A percentile compares a stretch with the other conserved stretches of the same genome.
Evolutionary conservation across 2,113 vertebrate species (phyloP).

Genomic region (Corythoichthys haematopterus): DNA sequence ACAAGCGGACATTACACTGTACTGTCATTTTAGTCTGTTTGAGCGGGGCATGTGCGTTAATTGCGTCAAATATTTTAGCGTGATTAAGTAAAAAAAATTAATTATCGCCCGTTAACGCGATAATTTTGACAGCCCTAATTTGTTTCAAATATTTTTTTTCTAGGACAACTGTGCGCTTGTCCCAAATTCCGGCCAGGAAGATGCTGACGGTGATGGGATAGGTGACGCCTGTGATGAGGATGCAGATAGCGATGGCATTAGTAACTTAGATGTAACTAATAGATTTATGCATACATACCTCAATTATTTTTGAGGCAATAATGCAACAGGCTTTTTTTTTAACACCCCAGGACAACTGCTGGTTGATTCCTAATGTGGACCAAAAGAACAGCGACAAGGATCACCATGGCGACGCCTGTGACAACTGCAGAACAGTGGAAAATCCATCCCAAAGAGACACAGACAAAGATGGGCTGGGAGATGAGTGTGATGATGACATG

Average conservation of each 20-base stretch:
- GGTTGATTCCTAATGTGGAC: slow-evolving; percentile 82
- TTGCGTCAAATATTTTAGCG: no score
- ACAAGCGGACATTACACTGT: no score
- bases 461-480: slow-evolving; percentile 87
- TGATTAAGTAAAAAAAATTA: background rate
- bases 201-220: slow-evolving; percentile 83
- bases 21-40: no score
- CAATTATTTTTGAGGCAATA: background rate
- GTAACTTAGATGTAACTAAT: slow-evolving; percentile 79
- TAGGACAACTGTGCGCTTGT: slow-evolving; percentile 94
- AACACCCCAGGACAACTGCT: slow-evolving; percentile 87
- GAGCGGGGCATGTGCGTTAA: no score
- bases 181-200: slow-evolving; percentile 97
- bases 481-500: slow-evolving; percentile 95
- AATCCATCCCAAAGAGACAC: slow-evolving; percentile 92
- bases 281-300: background rate
- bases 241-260: slow-evolving; percentile 88
- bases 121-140: background rate
- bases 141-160: slow-evolving; percentile 13
- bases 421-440: slow-evolving; percentile 81
- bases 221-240: slow-evolving; percentile 92
- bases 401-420: slow-evolving; percentile 89
- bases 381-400: slow-evolving; percentile 91
- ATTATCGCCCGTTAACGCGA: background rate
- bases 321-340: background rate